These are phyloP conservation scores for Drosophila melanosoma DNA, from an alignment of 2,888 invertebrate species.

Conservation along the genomic window DNA sequence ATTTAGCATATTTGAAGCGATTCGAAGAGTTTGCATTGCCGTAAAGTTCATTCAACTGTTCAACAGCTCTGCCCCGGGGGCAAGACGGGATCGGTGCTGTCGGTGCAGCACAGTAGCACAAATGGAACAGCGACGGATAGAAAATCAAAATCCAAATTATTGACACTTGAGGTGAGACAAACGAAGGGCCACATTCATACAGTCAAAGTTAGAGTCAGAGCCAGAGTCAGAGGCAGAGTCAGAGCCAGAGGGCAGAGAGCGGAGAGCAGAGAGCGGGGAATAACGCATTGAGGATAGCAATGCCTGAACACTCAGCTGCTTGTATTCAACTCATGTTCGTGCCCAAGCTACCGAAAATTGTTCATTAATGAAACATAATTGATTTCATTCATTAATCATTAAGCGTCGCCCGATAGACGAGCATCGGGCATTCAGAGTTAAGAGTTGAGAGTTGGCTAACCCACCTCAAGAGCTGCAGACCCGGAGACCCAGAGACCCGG, in stretches of 20 bases:
- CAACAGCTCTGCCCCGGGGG: conserved; percentile 32
- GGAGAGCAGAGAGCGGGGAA: not conserved
- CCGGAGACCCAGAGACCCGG: not conserved
- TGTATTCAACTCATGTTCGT: conserved; percentile 47
- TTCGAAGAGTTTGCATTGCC: conserved; percentile 19
- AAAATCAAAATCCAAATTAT: conserved; percentile 70
- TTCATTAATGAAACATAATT: conserved; percentile 83
- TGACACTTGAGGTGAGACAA: conserved; percentile 78
- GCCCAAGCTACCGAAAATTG: conserved; percentile 72
- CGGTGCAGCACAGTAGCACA: conserved; percentile 63
- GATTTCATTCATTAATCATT: conserved; percentile 84
- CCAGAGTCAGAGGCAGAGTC: not conserved
- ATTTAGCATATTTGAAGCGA: conserved; percentile 70
- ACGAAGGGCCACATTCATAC: conserved; percentile 24
- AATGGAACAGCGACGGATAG: conserved; percentile 32
- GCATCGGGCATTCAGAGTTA: conserved; percentile 15
- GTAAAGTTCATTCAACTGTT: conserved; percentile 58
- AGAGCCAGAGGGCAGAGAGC: conserved; percentile 13
- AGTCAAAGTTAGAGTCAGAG: not conserved
- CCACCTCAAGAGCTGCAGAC: conserved; percentile 8
- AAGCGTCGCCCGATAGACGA: conserved; percentile 55
- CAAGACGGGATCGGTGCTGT: conserved; percentile 15
- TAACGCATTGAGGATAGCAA: conserved; percentile 1
- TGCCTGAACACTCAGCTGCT: conserved; percentile 32
- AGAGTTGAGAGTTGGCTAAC: conserved; percentile 4